These are phyloP conservation scores for Halictus quadricinctus DNA, from an alignment of 2,888 invertebrate species.

Conservation along the genomic window DNA sequence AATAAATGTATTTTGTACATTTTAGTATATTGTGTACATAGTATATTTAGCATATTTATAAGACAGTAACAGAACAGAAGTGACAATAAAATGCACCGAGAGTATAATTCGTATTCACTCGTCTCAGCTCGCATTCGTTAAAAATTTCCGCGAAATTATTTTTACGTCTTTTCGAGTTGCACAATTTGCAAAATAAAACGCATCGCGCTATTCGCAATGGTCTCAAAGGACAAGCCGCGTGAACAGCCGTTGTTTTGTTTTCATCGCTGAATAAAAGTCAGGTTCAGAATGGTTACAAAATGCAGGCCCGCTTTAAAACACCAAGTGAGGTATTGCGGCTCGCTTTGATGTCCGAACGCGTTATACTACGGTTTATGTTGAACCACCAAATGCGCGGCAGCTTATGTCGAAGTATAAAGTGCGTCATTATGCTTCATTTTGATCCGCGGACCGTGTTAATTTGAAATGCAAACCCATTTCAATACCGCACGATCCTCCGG, in stretches of 20 bases:
- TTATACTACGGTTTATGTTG: conserved; percentile 41
- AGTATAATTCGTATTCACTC: not conserved
- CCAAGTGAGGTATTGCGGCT: conserved; percentile 35
- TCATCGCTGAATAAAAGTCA: conserved; percentile 33
- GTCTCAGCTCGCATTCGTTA: not conserved
- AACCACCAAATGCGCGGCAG: conserved; percentile 41
- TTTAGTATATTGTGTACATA: too few relatives aligned
- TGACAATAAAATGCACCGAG: not conserved
- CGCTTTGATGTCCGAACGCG: conserved; percentile 50
- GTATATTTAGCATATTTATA: too few relatives aligned
- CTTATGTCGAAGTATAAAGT: conserved; percentile 50
- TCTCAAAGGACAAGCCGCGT: not conserved
- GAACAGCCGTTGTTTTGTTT: conserved; percentile 19
- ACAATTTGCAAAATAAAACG: not conserved
- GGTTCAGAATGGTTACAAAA: conserved; percentile 33
- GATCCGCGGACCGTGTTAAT: conserved; percentile 54
- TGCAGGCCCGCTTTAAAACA: conserved; percentile 32
- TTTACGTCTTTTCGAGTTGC: not conserved
- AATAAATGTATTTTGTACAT: too few relatives aligned
- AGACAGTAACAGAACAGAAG: not conserved
- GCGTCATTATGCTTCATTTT: conserved; percentile 53
- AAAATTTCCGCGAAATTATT: not conserved
- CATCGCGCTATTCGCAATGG: conserved; percentile 1
- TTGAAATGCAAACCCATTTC: conserved; percentile 53
- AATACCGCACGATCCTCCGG: conserved; percentile 24